phyloP scores from a whole-genome alignment of 2,888 invertebrate species.

The Heliconius ismenius region DNA sequence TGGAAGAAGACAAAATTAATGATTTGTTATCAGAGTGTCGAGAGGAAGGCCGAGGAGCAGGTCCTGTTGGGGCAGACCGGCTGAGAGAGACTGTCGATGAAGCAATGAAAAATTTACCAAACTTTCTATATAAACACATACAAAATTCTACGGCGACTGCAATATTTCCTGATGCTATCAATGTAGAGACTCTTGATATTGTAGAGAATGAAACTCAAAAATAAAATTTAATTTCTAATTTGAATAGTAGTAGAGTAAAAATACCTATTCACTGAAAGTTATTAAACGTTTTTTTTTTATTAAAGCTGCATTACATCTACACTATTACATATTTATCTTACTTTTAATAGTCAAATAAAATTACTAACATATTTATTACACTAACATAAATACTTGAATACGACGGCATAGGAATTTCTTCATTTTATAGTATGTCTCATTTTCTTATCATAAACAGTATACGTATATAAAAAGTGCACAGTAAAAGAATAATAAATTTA shows the following conservation, averaged over 20 bases:
- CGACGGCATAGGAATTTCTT: neutral
- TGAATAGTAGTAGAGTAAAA: neutral
- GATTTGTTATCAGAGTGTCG: conserved; percentile 61
- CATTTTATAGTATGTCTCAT: neutral
- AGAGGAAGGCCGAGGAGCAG: conserved; percentile 49
- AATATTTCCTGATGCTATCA: conserved; percentile 61
- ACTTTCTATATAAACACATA: conserved; percentile 68
- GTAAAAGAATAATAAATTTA: neutral
- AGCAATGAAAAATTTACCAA: conserved; percentile 65
- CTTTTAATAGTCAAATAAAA: neutral
- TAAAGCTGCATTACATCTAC: conserved; percentile 1
- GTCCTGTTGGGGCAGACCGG: conserved; percentile 52
- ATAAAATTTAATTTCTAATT: neutral
- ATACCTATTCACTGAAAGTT: neutral
- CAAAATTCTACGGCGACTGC: conserved; percentile 67
- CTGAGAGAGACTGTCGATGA: conserved; percentile 65
- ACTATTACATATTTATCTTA: neutral
- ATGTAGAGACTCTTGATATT: neutral
- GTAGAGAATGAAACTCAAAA: neutral
- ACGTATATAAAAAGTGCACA: neutral
- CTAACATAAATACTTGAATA: neutral
- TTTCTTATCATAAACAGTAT: too few relatives aligned
- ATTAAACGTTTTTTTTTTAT: neutral
- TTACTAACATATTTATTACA: too few relatives aligned
- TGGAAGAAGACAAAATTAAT: conserved; percentile 61